Percentiles rank a stretch among this genome's conserved stretches.
These are phyloP conservation scores for Leptonema lineaticorne DNA, from an alignment of 1,140 invertebrate species.

Conservation along the genomic window DNA sequence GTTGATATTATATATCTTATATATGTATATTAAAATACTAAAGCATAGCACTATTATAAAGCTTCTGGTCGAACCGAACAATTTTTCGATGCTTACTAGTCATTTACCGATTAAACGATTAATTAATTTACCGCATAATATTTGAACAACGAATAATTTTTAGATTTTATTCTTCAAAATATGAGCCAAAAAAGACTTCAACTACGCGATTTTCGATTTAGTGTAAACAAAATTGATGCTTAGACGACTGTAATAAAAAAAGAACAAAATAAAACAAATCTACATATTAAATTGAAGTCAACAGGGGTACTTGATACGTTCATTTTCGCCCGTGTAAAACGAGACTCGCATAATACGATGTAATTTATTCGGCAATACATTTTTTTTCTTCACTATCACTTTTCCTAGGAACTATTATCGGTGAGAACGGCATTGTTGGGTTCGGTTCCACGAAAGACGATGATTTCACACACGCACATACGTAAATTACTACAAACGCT, in stretches of 20 bases:
- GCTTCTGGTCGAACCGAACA: background rate
- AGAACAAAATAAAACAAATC: background rate
- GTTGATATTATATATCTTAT: background rate
- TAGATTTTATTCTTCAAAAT: too few relatives aligned
- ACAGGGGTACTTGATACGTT: slow-evolving; percentile 12
- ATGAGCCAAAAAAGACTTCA: too few relatives aligned
- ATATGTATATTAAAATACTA: background rate
- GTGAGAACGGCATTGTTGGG: background rate
- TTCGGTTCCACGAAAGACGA: background rate
- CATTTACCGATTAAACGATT: background rate
- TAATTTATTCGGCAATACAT: slow-evolving; percentile 13
- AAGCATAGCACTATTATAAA: background rate
- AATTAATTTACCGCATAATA: background rate
- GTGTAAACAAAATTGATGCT: background rate
- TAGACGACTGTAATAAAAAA: background rate
- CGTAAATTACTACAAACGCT: background rate
- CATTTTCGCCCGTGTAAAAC: background rate
- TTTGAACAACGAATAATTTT: background rate
- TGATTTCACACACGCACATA: background rate
- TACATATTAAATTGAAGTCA: slow-evolving; percentile 8
- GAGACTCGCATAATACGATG: slow-evolving; percentile 1
- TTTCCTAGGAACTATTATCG: background rate
- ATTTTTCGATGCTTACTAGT: background rate
- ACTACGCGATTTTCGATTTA: too few relatives aligned
- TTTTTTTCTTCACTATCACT: background rate